Evolutionary conservation across 2,888 invertebrate genomes (phyloP).

Genomic region (Scaptomyza caliginosa): DNA sequence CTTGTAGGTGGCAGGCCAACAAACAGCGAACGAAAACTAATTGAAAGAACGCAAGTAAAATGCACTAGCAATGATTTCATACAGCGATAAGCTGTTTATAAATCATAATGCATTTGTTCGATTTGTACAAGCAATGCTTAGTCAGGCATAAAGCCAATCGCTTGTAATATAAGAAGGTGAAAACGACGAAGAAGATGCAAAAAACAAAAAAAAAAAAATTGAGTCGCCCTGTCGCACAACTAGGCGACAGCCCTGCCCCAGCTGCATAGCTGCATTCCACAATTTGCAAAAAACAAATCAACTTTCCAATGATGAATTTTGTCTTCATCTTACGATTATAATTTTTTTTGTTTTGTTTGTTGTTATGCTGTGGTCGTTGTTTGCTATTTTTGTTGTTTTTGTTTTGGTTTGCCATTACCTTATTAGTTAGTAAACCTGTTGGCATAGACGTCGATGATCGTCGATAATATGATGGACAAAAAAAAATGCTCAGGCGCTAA

Average conservation of each 20-base stretch:
- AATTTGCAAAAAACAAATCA: slow-evolving; percentile 77
- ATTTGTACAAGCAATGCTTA: slow-evolving; percentile 42
- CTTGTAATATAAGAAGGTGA: slow-evolving; percentile 43
- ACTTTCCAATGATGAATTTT: slow-evolving; percentile 81
- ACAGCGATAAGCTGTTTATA: too few species aligned
- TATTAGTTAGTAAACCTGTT: slow-evolving; percentile 71
- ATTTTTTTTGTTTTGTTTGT: slow-evolving; percentile 46
- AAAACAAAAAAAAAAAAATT: slow-evolving; percentile 40
- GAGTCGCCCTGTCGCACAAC: slow-evolving; percentile 73
- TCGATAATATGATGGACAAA: slow-evolving; percentile 26
- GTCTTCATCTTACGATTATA: slow-evolving; percentile 59
- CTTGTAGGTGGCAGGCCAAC: slow-evolving; percentile 33
- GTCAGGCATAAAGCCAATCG: slow-evolving; percentile 42
- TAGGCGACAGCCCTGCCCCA: slow-evolving; percentile 62
- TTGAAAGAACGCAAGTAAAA: slow-evolving; percentile 27
- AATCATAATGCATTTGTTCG: too few species aligned
- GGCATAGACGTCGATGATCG: slow-evolving; percentile 18
- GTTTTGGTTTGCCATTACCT: slow-evolving; percentile 60
- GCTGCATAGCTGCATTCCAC: slow-evolving; percentile 76
- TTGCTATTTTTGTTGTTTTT: background rate
- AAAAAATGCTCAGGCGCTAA: slow-evolving; percentile 48
- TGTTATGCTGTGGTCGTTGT: background rate
- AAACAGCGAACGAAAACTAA: slow-evolving; percentile 4
- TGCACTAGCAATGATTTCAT: too few species aligned
- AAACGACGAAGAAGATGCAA: background rate